Conservation (phyloP, 2,888 invertebrate species). For the Saturnia japonica region DNA sequence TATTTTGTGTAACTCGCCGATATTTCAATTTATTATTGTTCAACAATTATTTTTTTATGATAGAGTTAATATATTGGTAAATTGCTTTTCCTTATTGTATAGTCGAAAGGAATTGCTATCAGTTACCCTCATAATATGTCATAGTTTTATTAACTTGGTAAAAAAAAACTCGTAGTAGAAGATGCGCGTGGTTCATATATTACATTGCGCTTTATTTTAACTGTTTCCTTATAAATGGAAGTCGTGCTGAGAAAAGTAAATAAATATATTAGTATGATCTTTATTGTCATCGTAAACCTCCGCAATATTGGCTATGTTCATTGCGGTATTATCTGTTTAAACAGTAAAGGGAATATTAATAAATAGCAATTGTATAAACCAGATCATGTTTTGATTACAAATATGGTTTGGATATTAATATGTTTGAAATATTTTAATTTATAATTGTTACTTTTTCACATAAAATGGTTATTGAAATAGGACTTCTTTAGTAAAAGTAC, state of each 20-base stretch:
- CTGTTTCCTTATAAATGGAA: conserved; percentile 34
- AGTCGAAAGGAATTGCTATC: background rate
- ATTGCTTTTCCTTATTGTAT: no score
- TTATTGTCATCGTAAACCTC: conserved; percentile 31
- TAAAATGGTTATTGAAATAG: background rate
- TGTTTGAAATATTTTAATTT: background rate
- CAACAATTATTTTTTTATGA: no score
- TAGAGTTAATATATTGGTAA: no score
- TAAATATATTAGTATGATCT: conserved; percentile 46
- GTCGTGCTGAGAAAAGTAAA: conserved; percentile 37
- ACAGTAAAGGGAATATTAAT: background rate
- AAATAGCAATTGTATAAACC: background rate
- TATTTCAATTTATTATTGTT: no score
- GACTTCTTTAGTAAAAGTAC: background rate
- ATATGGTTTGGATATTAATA: background rate
- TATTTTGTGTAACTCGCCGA: no score
- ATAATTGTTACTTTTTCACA: background rate
- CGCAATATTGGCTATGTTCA: conserved; percentile 20
- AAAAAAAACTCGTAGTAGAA: conserved; percentile 11
- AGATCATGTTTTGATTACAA: background rate
- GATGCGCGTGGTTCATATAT: conserved; percentile 22
- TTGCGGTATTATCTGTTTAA: conserved; percentile 17
- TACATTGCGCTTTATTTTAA: conserved; percentile 34
- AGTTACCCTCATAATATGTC: background rate
- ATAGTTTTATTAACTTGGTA: background rate